Base-by-base conservation (phyloP, 1,140 invertebrate genomes). In the Hydropsyche tenuis region DNA sequence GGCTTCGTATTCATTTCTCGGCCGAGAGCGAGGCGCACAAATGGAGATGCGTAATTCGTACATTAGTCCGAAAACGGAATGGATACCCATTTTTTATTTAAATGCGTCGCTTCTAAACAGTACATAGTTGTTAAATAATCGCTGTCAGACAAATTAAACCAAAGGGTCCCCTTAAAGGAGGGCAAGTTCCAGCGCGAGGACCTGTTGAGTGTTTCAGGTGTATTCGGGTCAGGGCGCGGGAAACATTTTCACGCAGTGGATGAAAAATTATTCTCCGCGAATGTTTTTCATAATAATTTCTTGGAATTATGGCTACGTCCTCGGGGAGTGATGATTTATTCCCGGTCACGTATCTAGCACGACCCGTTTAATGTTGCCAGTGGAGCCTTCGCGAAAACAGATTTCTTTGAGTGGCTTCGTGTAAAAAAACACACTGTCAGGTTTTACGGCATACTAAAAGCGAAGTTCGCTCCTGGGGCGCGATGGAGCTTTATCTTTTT, bases 271-370 rank as follows among this genome's bases (percentile, higher is more conserved):
- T 60, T 60, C 23, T 25, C 22, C 3, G 20, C 18, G 56, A 23
- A 23, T 60, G 23, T 60, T 60, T 60, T 60, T 14, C 56, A 6
- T 25, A 37, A 37, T 37, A 37, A 37, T 37, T 37, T 37, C 30
- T 37, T 9, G 30, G 23, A 60, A 65, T 65, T 18, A 45, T 16
- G 63, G 42, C 27, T 37, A 18, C 18, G 63, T 45, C 16, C 16
- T 18, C 23, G 23, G 51, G 42, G 56, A 63, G 53, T 46, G 60
- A 72, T 72, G 70, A 72, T 72, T 72, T 72, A 72, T 72, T 72
- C 70, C 43, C 30, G 70, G 70, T 72, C 70, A 72, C 70, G 70
- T 64, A 43, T 72, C 37, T 42, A 12, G 20, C 23, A 22, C 51
- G 43, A 37, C 51, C 56, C 30, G 56, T 72, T 63, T 72, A 63